A percentile compares a stretch with the other conserved stretches of the same genome.
Evolutionary conservation across 2,797 vertebrate species (phyloP).

Genomic region (Margarornis squamiger): DNA sequence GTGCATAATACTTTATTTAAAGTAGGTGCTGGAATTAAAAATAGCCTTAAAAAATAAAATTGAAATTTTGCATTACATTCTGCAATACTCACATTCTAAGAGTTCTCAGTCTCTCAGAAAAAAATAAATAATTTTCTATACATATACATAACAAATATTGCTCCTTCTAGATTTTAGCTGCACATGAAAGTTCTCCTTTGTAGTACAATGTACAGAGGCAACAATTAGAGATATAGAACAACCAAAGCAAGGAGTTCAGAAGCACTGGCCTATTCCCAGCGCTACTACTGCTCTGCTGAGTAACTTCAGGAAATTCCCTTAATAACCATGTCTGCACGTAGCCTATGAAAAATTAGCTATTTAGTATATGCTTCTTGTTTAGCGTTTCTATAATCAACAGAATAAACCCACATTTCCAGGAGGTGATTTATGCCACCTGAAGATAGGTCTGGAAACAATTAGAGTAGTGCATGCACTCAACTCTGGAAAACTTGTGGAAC

Average conservation of each 20-base stretch:
- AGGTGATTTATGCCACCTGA: neutral
- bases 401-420: neutral
- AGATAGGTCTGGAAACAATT: neutral
- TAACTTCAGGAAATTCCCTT: neutral
- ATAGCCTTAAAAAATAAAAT: neutral
- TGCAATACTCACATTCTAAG: neutral
- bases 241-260: neutral
- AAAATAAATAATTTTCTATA: neutral
- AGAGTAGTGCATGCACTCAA: neutral
- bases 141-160: neutral
- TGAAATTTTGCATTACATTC: neutral
- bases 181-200: neutral
- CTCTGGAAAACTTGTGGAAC: neutral
- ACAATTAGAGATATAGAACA: neutral
- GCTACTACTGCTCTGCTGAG: neutral
- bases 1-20: neutral
- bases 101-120: neutral
- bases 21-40: neutral
- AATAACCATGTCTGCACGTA: neutral
- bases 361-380: neutral
- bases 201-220: neutral
- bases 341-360: neutral
- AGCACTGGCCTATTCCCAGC: neutral
- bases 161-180: neutral
- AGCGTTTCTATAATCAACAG: neutral